phyloP scores from a whole-genome alignment of 2,113 vertebrate genomes.

The Cochlearius cochlearius region DNA sequence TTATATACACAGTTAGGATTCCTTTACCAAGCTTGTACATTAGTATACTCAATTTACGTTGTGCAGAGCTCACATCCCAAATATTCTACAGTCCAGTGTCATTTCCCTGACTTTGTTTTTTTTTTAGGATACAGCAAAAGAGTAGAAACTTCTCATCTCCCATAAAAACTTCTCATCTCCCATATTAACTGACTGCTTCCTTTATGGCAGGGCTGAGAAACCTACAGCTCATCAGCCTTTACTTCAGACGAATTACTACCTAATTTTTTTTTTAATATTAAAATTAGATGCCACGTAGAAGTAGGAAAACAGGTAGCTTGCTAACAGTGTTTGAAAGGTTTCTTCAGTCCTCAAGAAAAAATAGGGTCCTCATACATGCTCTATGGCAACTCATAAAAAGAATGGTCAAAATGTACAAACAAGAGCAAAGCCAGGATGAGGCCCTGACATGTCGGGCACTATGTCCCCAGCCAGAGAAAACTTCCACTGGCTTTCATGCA shows the following conservation, averaged over 20 bases:
- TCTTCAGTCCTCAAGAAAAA: background rate
- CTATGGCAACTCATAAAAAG: background rate
- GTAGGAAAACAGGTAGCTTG: background rate
- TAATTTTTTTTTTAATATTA: background rate
- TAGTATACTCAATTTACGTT: conserved; percentile 4
- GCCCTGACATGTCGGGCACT: background rate
- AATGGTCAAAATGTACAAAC: background rate
- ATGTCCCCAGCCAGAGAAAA: background rate
- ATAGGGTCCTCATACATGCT: background rate
- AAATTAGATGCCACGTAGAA: background rate
- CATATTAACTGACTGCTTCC: background rate
- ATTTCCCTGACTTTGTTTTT: background rate
- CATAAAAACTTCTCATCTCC: background rate
- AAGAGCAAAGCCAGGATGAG: background rate
- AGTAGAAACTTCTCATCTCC: background rate
- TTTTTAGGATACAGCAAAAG: background rate
- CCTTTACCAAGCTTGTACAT: conserved; percentile 53
- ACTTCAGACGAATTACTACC: background rate
- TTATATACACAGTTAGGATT: conserved; percentile 40
- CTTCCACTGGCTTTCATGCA: background rate
- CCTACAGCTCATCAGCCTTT: background rate
- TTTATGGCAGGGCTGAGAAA: background rate
- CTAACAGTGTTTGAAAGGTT: background rate
- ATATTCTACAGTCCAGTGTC: background rate
- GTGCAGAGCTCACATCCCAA: conserved; percentile 12